These are phyloP conservation scores for Lagopus leucura DNA, from an alignment of 2,113 vertebrate species.

Conservation along the genomic window DNA sequence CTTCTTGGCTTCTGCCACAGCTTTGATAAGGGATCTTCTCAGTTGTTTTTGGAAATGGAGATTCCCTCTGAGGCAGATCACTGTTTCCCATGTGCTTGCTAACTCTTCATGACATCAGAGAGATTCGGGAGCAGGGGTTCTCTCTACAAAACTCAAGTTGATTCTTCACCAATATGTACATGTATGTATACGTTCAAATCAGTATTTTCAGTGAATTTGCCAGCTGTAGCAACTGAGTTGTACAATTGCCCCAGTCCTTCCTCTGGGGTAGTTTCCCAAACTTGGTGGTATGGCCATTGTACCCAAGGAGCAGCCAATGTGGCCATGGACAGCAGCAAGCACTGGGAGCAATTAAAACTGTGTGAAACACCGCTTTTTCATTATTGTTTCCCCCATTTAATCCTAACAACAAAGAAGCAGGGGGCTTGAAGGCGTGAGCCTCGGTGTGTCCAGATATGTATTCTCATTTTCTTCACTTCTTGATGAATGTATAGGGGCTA, in stretches of 20 bases:
- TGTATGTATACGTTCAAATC: neutral
- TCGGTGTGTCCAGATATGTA: neutral
- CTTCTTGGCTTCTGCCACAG: neutral
- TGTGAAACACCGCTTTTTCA: neutral
- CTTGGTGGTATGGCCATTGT: rapidly evolving
- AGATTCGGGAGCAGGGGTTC: neutral
- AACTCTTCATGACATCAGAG: neutral
- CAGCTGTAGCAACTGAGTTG: neutral
- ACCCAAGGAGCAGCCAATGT: rapidly evolving
- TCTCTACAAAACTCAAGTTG: neutral
- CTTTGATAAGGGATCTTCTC: neutral
- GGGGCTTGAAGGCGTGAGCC: neutral
- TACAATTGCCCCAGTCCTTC: neutral
- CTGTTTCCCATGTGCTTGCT: neutral
- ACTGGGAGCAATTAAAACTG: neutral
- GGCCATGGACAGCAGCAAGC: neutral
- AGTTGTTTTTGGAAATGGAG: neutral
- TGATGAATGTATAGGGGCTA: neutral
- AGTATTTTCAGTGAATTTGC: neutral
- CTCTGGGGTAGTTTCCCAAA: neutral
- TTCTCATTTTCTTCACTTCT: neutral
- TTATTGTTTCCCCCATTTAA: neutral
- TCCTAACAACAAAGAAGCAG: neutral
- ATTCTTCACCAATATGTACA: neutral
- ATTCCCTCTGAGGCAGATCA: neutral